A percentile compares a stretch with the other conserved stretches of the same genome.
phyloP scores from a whole-genome alignment of 2,888 invertebrate genomes.

The Tetrapedia diversipes region DNA sequence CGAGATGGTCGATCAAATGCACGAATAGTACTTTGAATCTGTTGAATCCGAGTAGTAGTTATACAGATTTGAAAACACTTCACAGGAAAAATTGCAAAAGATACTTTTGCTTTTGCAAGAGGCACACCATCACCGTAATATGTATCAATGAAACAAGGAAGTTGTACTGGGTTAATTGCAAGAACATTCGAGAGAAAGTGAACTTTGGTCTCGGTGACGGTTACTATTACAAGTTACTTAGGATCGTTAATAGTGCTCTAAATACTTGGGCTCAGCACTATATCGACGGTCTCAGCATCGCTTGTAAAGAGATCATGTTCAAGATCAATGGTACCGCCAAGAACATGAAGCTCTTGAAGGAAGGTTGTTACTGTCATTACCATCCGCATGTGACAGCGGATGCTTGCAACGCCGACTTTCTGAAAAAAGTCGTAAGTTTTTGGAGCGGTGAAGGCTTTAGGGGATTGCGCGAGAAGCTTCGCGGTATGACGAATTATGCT shows the following conservation, averaged over 20 bases:
- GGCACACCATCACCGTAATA: slow-evolving; percentile 80
- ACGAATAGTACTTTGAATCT: slow-evolving; percentile 77
- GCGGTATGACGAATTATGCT: slow-evolving; percentile 68
- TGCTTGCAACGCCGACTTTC: slow-evolving; percentile 94
- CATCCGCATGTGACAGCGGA: slow-evolving; percentile 94
- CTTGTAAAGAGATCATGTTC: slow-evolving; percentile 78
- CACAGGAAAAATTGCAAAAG: slow-evolving; percentile 78
- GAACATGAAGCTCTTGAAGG: slow-evolving; percentile 81
- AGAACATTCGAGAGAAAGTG: slow-evolving; percentile 79
- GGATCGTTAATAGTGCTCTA: slow-evolving; percentile 77
- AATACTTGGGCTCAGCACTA: slow-evolving; percentile 79
- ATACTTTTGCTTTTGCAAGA: slow-evolving; percentile 79
- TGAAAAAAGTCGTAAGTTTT: slow-evolving; percentile 89
- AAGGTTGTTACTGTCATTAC: slow-evolving; percentile 85
- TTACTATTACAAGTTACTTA: slow-evolving; percentile 79
- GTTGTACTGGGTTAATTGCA: slow-evolving; percentile 80
- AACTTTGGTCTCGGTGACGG: slow-evolving; percentile 79
- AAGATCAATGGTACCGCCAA: slow-evolving; percentile 80
- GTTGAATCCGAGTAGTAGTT: slow-evolving; percentile 76
- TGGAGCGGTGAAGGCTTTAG: slow-evolving; percentile 67
- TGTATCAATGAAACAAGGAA: slow-evolving; percentile 80
- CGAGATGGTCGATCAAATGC: slow-evolving; percentile 74
- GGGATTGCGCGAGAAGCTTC: slow-evolving; percentile 66
- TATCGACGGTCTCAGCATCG: slow-evolving; percentile 76
- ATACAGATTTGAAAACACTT: slow-evolving; percentile 76